phyloP scores from a whole-genome alignment of 2,113 vertebrate species.

The Phalacrocorax pelagicus region DNA sequence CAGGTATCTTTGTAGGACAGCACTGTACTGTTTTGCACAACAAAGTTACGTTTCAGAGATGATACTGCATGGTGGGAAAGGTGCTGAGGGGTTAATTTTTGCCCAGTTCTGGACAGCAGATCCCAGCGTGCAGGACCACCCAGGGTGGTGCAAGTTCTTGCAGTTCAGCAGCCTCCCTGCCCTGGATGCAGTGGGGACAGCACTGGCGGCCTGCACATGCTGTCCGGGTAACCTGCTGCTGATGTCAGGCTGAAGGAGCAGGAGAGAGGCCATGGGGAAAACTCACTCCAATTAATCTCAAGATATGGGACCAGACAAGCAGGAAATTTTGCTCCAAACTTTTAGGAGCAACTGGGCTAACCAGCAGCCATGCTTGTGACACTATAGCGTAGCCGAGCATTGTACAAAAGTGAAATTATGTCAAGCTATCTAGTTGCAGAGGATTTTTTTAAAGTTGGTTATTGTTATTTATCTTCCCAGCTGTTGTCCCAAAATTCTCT shows the following conservation, averaged over 20 bases:
- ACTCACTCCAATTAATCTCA: neutral
- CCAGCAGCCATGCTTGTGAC: neutral
- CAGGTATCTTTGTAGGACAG: neutral
- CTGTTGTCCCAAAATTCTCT: neutral
- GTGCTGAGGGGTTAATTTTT: neutral
- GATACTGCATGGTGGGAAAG: neutral
- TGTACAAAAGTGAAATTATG: neutral
- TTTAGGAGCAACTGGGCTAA: neutral
- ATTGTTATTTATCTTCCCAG: neutral
- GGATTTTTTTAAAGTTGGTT: neutral
- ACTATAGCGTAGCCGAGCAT: neutral
- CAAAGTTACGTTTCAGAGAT: neutral
- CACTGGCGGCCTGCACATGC: neutral
- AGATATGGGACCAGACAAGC: neutral
- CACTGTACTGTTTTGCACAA: too few relatives aligned
- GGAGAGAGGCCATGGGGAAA: neutral
- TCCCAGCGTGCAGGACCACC: accelerated
- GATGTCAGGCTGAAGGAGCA: neutral
- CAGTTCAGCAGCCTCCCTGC: neutral
- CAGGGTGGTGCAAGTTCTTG: neutral
- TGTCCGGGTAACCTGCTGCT: neutral
- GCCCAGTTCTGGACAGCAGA: neutral
- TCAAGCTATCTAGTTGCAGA: neutral
- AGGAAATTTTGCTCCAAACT: neutral
- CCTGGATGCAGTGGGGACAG: neutral